Conservation (phyloP, 2,113 vertebrate genomes). For the Athene noctua region DNA sequence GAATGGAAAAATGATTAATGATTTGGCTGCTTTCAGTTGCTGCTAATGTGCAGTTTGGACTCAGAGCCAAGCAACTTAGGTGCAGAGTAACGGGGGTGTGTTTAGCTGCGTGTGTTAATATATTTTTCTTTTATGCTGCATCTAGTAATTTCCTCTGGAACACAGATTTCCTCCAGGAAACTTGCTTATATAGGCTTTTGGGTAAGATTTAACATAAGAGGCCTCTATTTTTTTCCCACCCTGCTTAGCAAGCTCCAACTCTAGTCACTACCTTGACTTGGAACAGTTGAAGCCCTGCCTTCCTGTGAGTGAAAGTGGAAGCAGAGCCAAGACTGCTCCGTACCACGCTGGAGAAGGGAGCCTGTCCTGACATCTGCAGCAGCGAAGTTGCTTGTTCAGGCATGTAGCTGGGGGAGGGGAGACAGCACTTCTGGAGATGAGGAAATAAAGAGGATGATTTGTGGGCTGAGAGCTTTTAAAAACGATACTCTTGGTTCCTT, state of each 20-base stretch:
- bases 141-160: conserved; percentile 24
- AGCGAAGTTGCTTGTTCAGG: not conserved
- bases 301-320: not conserved
- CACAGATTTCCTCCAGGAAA: conserved; percentile 34
- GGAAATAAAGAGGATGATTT: conserved; percentile 21
- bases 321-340: not conserved
- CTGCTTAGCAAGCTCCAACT: not conserved
- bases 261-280: not conserved
- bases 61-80: not conserved
- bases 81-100: not conserved
- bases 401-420: conserved; percentile 9
- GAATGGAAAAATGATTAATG: not conserved
- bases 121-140: not conserved
- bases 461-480: conserved; percentile 20
- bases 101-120: not conserved
- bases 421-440: not conserved
- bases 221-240: not conserved
- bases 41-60: not conserved
- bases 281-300: not conserved
- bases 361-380: not conserved
- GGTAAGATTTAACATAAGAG: not conserved
- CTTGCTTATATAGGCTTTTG: not conserved
- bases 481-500: not conserved
- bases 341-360: not conserved
- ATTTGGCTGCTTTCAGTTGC: not conserved